Conservation (phyloP, 2,113 vertebrate genomes). For the Erpornis zantholeuca region DNA sequence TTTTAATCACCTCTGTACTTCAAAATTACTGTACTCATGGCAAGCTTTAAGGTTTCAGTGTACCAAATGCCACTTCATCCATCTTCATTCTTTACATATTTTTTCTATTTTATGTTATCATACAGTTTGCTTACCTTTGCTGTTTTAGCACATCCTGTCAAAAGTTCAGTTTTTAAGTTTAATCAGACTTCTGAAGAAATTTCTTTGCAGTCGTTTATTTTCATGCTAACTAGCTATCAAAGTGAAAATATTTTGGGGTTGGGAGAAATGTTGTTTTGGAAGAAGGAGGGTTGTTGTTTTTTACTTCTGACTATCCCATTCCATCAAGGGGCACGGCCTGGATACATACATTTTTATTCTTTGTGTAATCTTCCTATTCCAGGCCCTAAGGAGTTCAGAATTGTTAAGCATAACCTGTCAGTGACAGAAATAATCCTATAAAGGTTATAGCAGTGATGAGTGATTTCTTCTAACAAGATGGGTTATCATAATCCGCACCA, state of each 20-base stretch:
- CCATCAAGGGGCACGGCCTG: background rate
- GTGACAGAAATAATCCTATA: background rate
- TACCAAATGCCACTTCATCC: background rate
- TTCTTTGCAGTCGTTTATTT: background rate
- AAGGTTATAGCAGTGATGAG: background rate
- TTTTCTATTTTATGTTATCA: background rate
- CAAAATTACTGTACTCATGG: background rate
- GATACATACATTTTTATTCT: background rate
- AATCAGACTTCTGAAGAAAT: background rate
- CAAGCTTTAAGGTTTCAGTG: background rate
- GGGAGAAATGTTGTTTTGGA: rapidly evolving
- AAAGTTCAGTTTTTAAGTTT: background rate
- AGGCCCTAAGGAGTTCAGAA: background rate
- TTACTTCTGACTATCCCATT: background rate
- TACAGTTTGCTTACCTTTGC: background rate
- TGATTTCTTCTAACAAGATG: background rate
- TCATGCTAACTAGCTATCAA: background rate
- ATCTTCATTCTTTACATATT: background rate
- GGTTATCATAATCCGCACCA: background rate
- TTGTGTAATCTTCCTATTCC: background rate
- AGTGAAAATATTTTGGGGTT: background rate
- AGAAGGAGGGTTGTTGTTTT: rapidly evolving
- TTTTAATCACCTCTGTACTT: background rate
- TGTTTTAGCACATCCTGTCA: background rate
- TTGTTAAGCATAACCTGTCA: background rate